Conservation (phyloP, 1,140 invertebrate genomes). For the Tetramorium simillimum region DNA sequence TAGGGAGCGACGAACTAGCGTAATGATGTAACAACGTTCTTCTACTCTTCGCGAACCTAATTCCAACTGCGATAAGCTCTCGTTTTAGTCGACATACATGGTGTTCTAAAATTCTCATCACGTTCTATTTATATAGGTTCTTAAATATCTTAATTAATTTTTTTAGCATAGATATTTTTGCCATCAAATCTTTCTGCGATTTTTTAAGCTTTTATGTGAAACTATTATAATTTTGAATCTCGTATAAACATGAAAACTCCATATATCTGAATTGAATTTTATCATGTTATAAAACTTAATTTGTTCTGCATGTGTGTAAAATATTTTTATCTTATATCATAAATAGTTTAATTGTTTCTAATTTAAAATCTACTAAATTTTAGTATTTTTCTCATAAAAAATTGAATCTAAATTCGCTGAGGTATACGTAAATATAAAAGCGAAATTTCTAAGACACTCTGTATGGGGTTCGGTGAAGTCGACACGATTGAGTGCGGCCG, state of each 20-base stretch:
- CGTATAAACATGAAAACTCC: background rate
- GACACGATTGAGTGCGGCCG: constrained; percentile 59
- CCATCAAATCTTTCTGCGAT: background rate
- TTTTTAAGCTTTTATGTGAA: background rate
- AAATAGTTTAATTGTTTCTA: background rate
- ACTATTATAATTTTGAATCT: background rate
- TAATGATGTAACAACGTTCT: constrained; percentile 77
- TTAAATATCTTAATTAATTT: background rate
- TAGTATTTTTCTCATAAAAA: background rate
- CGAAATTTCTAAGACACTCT: constrained; percentile 34
- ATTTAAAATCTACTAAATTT: background rate
- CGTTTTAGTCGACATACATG: background rate
- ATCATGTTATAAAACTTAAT: background rate
- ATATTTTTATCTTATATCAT: background rate
- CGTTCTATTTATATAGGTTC: background rate
- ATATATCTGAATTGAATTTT: background rate
- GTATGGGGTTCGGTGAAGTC: constrained; percentile 14
- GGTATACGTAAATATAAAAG: background rate
- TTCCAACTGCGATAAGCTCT: constrained; percentile 75
- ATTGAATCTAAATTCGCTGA: background rate
- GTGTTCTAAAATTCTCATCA: constrained; percentile 18
- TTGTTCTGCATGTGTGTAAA: background rate
- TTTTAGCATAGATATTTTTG: background rate
- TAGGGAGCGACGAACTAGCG: constrained; percentile 21
- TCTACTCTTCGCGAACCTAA: constrained; percentile 78